Base-by-base conservation (phyloP, 2,888 invertebrate species). In the Panzeria rudis region DNA sequence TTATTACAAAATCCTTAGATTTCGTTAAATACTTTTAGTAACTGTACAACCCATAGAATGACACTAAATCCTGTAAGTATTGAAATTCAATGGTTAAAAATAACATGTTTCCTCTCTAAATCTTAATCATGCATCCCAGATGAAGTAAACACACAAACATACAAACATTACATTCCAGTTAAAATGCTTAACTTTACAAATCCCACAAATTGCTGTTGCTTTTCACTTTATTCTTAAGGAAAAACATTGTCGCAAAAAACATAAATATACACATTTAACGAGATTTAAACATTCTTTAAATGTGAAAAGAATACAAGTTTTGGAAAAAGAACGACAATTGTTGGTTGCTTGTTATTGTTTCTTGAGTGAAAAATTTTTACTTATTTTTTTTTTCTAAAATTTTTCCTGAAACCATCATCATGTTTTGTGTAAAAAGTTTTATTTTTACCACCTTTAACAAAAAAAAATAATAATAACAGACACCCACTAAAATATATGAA, bases 181-280 rank as follows among this genome's bases (percentile, higher is more conserved):
- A 66, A 73, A 80, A 66, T 64, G 56, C 66, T 80, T 66, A 73
- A 73, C 80, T 73, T 80, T 59, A 66, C 72, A 73, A 73, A 80
- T 80, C 72, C 66, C 35, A 73, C 72, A 72, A 71, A 79, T 54
- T 80, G 56, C 73, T 80, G 38, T 80, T 35, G 20, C 32, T 59
- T 64, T 56, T 59, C n/a, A 11, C 15, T 66, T 54, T 73, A 25
- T 47, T 69, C 2, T 41, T 62, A 25, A 38, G 20, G 15, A 4
- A 59, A n/a, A 35, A 35, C 59, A 29, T 1, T 6, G n/a, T 17
- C 25, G 25, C 11, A 71, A 62, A 44, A 64, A 44, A n/a, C 15
- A 17, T 47, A 79, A 23, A 44, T 61, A 62, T 64, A 64, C 15
- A 79, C 83, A 59, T 62, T 83, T 81, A 72, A 86, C 79, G 72